Conservation (phyloP, 1,140 invertebrate species). For the Pogonus chalceus region DNA sequence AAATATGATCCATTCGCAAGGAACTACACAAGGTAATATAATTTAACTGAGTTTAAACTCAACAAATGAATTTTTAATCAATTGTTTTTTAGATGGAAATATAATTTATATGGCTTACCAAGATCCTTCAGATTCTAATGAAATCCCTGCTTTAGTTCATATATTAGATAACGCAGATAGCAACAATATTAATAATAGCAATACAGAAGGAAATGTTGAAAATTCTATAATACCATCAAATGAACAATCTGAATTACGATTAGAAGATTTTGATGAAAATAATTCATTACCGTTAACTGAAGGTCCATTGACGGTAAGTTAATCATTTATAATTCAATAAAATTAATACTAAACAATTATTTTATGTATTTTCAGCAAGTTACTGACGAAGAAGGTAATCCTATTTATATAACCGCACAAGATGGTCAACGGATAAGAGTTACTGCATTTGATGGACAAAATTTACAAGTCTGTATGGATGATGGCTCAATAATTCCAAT, state of each 20-base stretch:
- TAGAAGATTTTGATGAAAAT: neutral
- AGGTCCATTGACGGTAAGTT: neutral
- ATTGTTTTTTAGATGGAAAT: slow-evolving; percentile 24
- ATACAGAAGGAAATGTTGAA: neutral
- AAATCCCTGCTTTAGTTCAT: slow-evolving; percentile 12
- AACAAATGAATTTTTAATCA: neutral
- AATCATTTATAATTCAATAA: neutral
- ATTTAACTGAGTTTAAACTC: slow-evolving; percentile 30
- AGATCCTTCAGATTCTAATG: slow-evolving; percentile 35
- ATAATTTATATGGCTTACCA: slow-evolving; percentile 43
- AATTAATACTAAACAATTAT: neutral
- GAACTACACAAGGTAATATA: slow-evolving; percentile 22
- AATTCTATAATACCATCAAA: neutral
- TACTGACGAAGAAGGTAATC: slow-evolving; percentile 55
- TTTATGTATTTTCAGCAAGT: slow-evolving; percentile 36
- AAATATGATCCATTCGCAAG: too few species aligned
- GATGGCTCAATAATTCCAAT: slow-evolving; percentile 43
- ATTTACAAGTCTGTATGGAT: slow-evolving; percentile 37
- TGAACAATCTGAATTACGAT: neutral
- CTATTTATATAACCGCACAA: slow-evolving; percentile 53
- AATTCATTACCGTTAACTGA: neutral
- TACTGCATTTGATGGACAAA: slow-evolving; percentile 20
- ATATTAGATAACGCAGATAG: neutral
- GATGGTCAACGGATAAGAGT: slow-evolving; percentile 44
- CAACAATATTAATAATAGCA: neutral